Percentiles rank a stretch among this genome's conserved stretches.
These are phyloP conservation scores for Poicephalus meyeri DNA, from an alignment of 2,113 vertebrate species.

Conservation along the genomic window DNA sequence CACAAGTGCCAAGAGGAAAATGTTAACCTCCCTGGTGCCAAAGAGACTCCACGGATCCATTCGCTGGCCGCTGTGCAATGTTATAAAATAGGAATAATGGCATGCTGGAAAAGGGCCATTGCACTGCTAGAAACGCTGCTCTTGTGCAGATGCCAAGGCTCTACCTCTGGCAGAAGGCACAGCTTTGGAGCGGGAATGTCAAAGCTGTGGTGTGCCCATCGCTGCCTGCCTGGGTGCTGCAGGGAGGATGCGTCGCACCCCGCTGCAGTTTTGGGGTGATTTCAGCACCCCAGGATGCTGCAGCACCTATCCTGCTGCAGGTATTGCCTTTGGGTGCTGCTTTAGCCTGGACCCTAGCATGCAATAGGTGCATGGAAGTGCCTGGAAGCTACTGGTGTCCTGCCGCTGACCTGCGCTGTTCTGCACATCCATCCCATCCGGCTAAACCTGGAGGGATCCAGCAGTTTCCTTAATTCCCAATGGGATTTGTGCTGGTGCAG, in stretches of 20 bases:
- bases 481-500: background rate
- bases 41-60: background rate
- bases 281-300: background rate
- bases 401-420: background rate
- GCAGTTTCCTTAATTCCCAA: background rate
- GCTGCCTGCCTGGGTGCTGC: background rate
- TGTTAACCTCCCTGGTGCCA: background rate
- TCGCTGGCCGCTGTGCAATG: background rate
- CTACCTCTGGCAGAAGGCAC: background rate
- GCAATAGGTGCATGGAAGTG: background rate
- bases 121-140: background rate
- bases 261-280: background rate
- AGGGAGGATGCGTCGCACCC: rapidly evolving
- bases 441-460: background rate
- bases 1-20: background rate
- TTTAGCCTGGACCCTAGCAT: background rate
- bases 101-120: background rate
- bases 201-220: background rate
- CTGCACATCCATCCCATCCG: background rate
- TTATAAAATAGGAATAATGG: background rate
- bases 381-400: background rate
- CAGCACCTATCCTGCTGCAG: rapidly evolving
- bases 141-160: background rate
- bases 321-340: background rate
- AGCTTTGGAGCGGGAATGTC: rapidly evolving